Evolutionary conservation across 2,888 invertebrate species (phyloP).

Genomic region (Eristalis intricaria): DNA sequence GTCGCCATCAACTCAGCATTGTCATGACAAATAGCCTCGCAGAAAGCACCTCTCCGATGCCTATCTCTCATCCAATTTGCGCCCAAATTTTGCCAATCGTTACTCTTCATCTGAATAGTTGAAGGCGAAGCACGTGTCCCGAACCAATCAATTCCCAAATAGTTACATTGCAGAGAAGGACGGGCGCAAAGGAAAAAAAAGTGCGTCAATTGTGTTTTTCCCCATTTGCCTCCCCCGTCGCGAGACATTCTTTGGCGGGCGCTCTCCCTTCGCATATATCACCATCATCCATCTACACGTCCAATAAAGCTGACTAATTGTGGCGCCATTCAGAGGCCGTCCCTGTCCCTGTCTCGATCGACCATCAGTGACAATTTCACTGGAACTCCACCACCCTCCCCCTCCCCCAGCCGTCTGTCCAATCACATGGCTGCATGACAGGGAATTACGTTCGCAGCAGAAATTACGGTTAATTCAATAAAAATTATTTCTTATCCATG

Average conservation of each 20-base stretch:
- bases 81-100: background rate
- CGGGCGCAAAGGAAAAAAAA: background rate
- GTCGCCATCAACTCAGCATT: background rate
- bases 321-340: constrained; percentile 43
- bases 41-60: background rate
- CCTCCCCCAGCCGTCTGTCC: background rate
- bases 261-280: constrained; percentile 11
- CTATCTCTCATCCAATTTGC: background rate
- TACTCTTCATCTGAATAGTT: background rate
- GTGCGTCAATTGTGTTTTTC: constrained; percentile 1
- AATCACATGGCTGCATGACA: constrained; percentile 17
- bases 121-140: background rate
- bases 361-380: constrained; percentile 15
- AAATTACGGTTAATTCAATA: constrained; percentile 65
- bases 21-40: background rate
- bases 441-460: constrained; percentile 39
- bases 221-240: background rate
- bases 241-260: background rate
- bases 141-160: background rate
- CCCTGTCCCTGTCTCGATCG: background rate
- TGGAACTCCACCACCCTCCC: too few species aligned
- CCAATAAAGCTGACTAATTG: constrained; percentile 62
- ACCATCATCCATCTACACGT: constrained; percentile 48
- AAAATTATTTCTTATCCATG: constrained; percentile 52
- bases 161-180: background rate